phyloP scores from a whole-genome alignment of 37 sponge, comb jelly and placozoan genomes.

The Halichondria panicea region DNA sequence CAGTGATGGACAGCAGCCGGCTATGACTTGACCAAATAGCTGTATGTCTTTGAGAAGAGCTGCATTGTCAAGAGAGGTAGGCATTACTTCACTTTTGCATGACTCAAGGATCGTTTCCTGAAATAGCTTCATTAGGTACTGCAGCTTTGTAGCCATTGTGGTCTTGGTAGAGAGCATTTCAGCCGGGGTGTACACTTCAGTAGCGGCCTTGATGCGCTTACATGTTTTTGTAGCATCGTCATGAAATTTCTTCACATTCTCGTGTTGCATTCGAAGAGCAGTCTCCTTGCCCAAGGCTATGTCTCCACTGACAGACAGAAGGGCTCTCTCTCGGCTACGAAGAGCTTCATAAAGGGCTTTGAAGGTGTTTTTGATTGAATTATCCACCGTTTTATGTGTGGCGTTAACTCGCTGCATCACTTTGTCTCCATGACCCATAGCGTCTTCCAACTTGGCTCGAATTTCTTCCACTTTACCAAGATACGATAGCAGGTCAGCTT shows the following conservation, averaged over 20 bases:
- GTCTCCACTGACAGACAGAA: conserved; percentile 18
- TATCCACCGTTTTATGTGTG: conserved; percentile 15
- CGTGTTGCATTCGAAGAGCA: conserved; percentile 19
- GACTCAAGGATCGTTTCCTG: neutral
- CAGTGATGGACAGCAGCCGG: conserved; percentile 4
- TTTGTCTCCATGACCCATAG: conserved; percentile 22
- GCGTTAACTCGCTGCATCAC: conserved; percentile 4
- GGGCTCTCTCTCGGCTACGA: neutral
- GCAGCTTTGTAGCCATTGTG: conserved; percentile 3
- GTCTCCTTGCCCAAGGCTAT: conserved; percentile 7
- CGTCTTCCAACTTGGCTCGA: conserved; percentile 10
- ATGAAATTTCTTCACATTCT: conserved; percentile 8
- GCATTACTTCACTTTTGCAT: conserved; percentile 5
- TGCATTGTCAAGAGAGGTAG: neutral
- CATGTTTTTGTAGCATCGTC: neutral
- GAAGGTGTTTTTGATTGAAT: conserved; percentile 6
- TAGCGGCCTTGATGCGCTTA: neutral
- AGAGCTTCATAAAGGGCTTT: conserved; percentile 22
- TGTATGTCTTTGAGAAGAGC: neutral
- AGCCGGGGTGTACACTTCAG: conserved; percentile 12
- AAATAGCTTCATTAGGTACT: conserved; percentile 26
- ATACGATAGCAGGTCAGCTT: neutral
- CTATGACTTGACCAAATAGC: conserved; percentile 3
- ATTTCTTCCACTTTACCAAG: neutral
- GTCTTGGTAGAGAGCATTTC: conserved; percentile 36